A percentile compares a stretch with the other conserved stretches of the same genome.
These are phyloP conservation scores for Caprella mutica DNA, from an alignment of 2,888 invertebrate species.

Conservation along the genomic window DNA sequence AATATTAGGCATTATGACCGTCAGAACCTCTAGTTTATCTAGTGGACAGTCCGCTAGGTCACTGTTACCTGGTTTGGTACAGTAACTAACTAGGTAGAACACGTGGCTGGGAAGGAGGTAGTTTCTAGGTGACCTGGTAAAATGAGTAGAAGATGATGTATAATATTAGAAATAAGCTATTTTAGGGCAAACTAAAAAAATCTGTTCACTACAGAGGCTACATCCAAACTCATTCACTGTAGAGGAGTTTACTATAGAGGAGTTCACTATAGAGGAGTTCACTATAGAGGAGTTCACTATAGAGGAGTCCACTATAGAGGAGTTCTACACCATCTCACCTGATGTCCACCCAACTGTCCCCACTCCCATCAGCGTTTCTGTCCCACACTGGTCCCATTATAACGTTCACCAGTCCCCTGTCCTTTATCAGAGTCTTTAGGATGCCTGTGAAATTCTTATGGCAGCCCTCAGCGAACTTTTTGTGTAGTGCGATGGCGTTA, in stretches of 20 bases:
- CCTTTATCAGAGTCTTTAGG: conserved; percentile 8
- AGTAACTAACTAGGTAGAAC: conserved; percentile 24
- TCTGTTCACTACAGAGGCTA: background rate
- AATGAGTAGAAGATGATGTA: background rate
- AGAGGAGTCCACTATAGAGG: background rate
- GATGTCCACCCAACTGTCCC: conserved; percentile 10
- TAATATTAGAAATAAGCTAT: background rate
- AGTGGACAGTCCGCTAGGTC: conserved; percentile 10
- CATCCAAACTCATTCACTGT: too few relatives aligned
- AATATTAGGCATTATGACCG: conserved; percentile 30
- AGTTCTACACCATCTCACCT: background rate
- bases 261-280: background rate
- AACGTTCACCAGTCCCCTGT: conserved; percentile 17
- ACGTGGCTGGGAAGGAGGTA: conserved; percentile 21
- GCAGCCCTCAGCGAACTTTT: conserved; percentile 13
- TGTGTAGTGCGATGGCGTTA: conserved; percentile 20
- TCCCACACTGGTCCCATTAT: conserved; percentile 30
- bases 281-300: background rate
- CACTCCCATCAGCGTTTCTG: conserved; percentile 20
- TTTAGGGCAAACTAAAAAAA: background rate
- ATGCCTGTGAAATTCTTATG: conserved; percentile 12
- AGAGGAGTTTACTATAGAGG: background rate
- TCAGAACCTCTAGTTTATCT: conserved; percentile 8
- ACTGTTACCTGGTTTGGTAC: background rate
- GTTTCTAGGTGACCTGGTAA: conserved; percentile 16